Evolutionary conservation across 2,797 vertebrate species (phyloP).

Genomic region (Ceryle rudis): DNA sequence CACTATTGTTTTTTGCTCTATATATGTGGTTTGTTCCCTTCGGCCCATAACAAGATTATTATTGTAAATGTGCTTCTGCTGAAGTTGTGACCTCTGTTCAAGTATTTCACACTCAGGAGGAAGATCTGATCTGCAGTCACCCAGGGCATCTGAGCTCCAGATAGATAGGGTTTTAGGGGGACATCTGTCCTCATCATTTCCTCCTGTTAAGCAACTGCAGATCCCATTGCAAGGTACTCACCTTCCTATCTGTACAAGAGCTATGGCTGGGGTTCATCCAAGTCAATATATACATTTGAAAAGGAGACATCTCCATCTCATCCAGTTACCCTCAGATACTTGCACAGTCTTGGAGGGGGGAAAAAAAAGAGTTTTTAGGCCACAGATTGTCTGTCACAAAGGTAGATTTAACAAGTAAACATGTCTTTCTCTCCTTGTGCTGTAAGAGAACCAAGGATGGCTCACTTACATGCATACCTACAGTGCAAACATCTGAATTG

Average conservation of each 20-base stretch:
- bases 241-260: background rate
- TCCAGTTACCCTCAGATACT: background rate
- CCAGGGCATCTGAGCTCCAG: background rate
- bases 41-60: too few species aligned
- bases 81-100: background rate
- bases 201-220: background rate
- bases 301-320: background rate
- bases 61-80: background rate
- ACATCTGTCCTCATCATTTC: background rate
- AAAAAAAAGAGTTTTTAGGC: background rate
- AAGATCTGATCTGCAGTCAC: background rate
- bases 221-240: background rate
- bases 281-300: background rate
- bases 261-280: background rate
- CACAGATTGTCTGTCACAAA: background rate
- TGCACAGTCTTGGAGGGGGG: background rate
- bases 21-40: background rate
- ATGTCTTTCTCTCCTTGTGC: background rate
- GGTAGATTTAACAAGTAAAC: background rate
- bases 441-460: background rate
- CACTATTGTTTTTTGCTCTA: background rate
- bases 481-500: background rate
- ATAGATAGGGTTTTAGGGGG: background rate
- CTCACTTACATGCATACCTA: fast-evolving
- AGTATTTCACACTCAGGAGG: background rate